Evolutionary conservation across 2,113 vertebrate genomes (phyloP).

Genomic region (Apodemus sylvaticus): DNA sequence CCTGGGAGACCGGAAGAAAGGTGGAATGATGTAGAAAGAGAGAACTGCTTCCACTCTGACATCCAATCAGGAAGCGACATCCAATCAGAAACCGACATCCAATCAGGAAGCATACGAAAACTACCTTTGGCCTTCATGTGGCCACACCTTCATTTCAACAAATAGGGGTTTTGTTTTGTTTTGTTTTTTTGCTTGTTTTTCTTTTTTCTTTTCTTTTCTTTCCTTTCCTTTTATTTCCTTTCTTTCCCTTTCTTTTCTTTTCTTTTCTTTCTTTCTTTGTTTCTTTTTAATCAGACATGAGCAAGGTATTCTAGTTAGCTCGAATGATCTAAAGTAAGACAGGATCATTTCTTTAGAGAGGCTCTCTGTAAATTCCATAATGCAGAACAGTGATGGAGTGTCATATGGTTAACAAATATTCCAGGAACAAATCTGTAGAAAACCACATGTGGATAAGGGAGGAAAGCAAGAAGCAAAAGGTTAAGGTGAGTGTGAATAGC

Average conservation of each 20-base stretch:
- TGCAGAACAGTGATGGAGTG: background rate
- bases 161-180: background rate
- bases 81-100: no score
- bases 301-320: background rate
- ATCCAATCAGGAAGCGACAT: background rate
- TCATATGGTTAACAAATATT: background rate
- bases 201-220: no score
- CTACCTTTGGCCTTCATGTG: background rate
- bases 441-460: background rate
- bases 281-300: no score
- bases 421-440: background rate
- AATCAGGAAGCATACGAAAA: no score
- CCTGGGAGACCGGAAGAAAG: background rate
- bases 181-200: background rate
- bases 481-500: no score
- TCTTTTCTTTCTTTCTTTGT: no score
- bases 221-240: no score
- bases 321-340: background rate
- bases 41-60: background rate
- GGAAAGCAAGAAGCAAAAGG: background rate
- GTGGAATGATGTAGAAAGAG: background rate
- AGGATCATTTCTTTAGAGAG: background rate
- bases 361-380: background rate
- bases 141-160: background rate
- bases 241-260: rapidly evolving